These are phyloP conservation scores for Pelodiscus sinensis DNA, from an alignment of 2,113 vertebrate species.

Conservation along the genomic window DNA sequence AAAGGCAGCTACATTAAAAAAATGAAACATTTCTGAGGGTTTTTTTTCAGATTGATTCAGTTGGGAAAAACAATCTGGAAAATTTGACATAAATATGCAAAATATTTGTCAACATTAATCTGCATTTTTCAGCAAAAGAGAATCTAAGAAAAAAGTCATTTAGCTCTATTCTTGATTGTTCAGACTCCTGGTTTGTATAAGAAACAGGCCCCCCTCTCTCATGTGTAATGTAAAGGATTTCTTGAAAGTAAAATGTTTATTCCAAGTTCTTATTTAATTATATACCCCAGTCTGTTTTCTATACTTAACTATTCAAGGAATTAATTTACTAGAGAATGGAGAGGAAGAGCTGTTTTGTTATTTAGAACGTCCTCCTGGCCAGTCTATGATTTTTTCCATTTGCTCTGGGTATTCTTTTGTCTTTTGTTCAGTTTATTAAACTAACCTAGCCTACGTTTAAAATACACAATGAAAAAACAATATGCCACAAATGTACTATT, in stretches of 20 bases:
- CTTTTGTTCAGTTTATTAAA: background rate
- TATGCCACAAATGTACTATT: background rate
- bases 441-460: background rate
- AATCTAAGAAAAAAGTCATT: background rate
- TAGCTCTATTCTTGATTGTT: background rate
- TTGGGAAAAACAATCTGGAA: background rate
- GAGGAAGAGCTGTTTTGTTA: background rate
- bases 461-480: background rate
- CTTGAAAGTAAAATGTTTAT: background rate
- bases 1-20: background rate
- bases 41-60: background rate
- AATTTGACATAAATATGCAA: background rate
- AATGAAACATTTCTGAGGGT: background rate
- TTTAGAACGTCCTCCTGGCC: background rate
- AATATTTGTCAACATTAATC: background rate
- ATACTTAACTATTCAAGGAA: background rate
- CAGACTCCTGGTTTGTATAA: background rate
- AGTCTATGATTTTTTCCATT: background rate
- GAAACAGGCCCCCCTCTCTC: background rate
- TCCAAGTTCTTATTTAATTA: background rate
- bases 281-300: background rate
- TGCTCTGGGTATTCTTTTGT: background rate
- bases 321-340: background rate
- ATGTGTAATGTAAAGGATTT: background rate
- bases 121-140: background rate